Conservation (phyloP, 2,888 invertebrate genomes). For the Poecilobothrus nobilitatus region DNA sequence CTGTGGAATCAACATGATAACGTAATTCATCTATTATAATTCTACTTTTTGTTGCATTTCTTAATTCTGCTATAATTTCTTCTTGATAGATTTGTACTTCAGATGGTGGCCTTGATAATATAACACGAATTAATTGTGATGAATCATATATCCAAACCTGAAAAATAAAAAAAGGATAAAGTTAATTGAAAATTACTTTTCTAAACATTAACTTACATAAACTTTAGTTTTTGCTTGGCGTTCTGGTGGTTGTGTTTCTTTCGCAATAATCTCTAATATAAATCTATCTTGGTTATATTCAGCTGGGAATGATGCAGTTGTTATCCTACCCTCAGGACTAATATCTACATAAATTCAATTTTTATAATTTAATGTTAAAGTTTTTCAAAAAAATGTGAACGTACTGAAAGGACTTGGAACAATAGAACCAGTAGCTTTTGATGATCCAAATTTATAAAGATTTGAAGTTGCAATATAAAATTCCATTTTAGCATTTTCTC, state of each 20-base stretch:
- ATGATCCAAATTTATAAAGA: slow-evolving; percentile 68
- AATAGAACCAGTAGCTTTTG: slow-evolving; percentile 71
- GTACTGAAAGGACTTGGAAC: slow-evolving; percentile 72
- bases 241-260: slow-evolving; percentile 70
- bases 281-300: slow-evolving; percentile 86
- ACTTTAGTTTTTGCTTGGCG: slow-evolving; percentile 67
- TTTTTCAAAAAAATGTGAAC: too few relatives aligned
- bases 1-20: slow-evolving; percentile 58
- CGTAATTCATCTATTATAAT: slow-evolving; percentile 73
- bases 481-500: slow-evolving; percentile 70
- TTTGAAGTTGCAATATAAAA: slow-evolving; percentile 77
- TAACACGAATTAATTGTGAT: slow-evolving; percentile 72
- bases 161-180: slow-evolving; percentile 18
- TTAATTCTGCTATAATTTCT: slow-evolving; percentile 62
- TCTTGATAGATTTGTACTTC: slow-evolving; percentile 63
- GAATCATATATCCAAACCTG: slow-evolving; percentile 87
- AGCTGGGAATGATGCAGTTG: slow-evolving; percentile 71
- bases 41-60: slow-evolving; percentile 65
- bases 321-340: slow-evolving; percentile 40
- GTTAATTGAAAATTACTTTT: background rate
- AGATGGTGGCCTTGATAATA: slow-evolving; percentile 71
- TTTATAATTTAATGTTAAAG: background rate
- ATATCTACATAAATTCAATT: slow-evolving; percentile 28
- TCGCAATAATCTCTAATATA: slow-evolving; percentile 72
- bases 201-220: slow-evolving; percentile 53